Base-by-base conservation (phyloP, 1,140 invertebrate species). In the Sitodiplosis mosellana region DNA sequence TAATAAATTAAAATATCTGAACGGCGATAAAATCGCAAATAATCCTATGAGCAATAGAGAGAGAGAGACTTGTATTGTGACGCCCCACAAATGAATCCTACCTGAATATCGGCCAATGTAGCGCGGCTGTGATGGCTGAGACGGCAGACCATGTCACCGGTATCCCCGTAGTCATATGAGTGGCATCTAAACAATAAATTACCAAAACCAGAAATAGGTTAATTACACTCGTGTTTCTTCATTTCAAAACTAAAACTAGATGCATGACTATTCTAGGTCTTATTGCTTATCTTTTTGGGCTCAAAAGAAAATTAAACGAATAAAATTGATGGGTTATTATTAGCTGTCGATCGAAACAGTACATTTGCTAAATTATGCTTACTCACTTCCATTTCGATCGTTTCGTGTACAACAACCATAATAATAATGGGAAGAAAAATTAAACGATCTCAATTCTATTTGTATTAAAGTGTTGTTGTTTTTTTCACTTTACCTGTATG, bases 161-260 rank as follows among this genome's bases (percentile, higher is more conserved):
- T 90, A 56, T 91, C 88, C 17, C 87, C 87, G 59, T 87, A 90
- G 65, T 93, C 89, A 60, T 89, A 94, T 0, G 87, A 90, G 59
- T 91, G 87, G 62, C 89, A 94, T 58, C 81, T 71, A 64, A 18
- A 43, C 12, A 17, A 38, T n/a, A 27, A 27, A 27, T 27, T 27
- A 27, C 27, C 27, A 3, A 10, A 27, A 27, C n/a, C 3, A 27
- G 3, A 27, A 27, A 27, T 27, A 27, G 27, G 27, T 27, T 27
- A 27, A 27, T 27, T 27, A 27, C 27, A 27, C 27, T 10, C 27
- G 3, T 27, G 3, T 10, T 27, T 27, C 10, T 10, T 27, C 38
- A 11, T 17, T 41, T 20, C 38, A 17, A 11, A n/a, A n/a, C n/a
- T 41, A 41, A 41, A 41, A 17, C 38, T 41, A 4, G 11, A 7